Evolutionary conservation across 1,140 invertebrate genomes (phyloP).

Genomic region (Drosophila athabasca): DNA sequence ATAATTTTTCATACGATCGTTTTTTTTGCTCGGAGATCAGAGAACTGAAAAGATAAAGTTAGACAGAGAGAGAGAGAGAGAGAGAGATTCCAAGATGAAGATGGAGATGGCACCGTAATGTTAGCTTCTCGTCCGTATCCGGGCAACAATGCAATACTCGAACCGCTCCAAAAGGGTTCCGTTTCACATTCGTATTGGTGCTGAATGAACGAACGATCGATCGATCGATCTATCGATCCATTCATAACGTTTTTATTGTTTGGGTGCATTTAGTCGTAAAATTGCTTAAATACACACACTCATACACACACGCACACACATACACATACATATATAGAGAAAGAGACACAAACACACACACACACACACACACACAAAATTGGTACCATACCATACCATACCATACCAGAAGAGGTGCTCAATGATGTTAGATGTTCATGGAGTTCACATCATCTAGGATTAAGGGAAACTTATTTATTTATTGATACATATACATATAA

Average conservation of each 20-base stretch:
- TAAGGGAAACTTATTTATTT: slow-evolving; percentile 53
- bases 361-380: too few species aligned
- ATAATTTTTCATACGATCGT: slow-evolving; percentile 28
- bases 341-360: slow-evolving; percentile 6
- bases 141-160: slow-evolving; percentile 78
- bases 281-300: slow-evolving; percentile 28
- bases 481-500: slow-evolving; percentile 21
- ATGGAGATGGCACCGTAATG: slow-evolving; percentile 27
- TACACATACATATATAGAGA: slow-evolving; percentile 33
- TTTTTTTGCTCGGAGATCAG: slow-evolving; percentile 28
- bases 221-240: too few species aligned
- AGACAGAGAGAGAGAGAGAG: not conserved
- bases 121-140: slow-evolving; percentile 47
- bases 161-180: slow-evolving; percentile 29
- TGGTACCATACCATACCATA: too few species aligned
- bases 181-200: slow-evolving; percentile 53
- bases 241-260: slow-evolving; percentile 43
- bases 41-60: too few species aligned
- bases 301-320: not conserved
- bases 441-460: slow-evolving; percentile 29
- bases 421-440: slow-evolving; percentile 33
- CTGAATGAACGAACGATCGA: slow-evolving; percentile 29
- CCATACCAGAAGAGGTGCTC: not conserved
- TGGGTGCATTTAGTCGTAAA: slow-evolving; percentile 71
- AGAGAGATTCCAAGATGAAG: not conserved